Base-by-base conservation (phyloP, 2,113 vertebrate genomes). In the Gallinago jamesoni region DNA sequence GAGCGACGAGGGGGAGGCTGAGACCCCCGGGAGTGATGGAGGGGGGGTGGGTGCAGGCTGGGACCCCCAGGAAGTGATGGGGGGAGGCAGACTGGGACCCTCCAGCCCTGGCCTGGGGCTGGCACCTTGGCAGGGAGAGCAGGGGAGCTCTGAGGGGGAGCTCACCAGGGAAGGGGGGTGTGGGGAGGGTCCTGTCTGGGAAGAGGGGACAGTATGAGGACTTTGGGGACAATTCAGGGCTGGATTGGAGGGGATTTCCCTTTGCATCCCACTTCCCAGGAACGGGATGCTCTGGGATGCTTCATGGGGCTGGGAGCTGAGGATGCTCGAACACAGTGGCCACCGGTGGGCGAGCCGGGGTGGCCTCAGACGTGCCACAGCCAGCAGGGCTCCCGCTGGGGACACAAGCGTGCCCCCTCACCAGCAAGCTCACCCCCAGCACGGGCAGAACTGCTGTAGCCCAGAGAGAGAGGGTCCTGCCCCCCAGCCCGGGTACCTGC, bases 401-500 rank as follows among this genome's bases (percentile, higher is more conserved):
- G 73, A 52, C 72, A 50, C 45, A 21, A 12, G 37, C 12, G 16
- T 14, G 25, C 5, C 28, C 33, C 17, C 25, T 5, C 6, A 19
- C 60, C 23, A 2, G 48, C 0, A 0, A 39, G 17, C 7, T 47
- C 27, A 6, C 66, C 66, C 27, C 14, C 50, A 5, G 56, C 33
- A 4, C 15, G 7, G 20, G 59, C 37, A 24, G 43, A 23, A 23
- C 43, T 24, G 28, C 63, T 31, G 19, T 22, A 45, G 23, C 53
- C 55, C 2, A 2, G 33, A 21, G 1, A 3, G 35, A 3, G 35
- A 24, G 45, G 64, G 12, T 56, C 57, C 56, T 52, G n/a, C 3
- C 69, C 62, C 4, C 1, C 2, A 11, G 53, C 2, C 60, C 6
- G 0, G 98, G 73, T 97, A 99, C 99, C 99, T 99, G 99, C 1